These are phyloP conservation scores for Heliconius sara DNA, from an alignment of 2,888 invertebrate species.

Conservation along the genomic window DNA sequence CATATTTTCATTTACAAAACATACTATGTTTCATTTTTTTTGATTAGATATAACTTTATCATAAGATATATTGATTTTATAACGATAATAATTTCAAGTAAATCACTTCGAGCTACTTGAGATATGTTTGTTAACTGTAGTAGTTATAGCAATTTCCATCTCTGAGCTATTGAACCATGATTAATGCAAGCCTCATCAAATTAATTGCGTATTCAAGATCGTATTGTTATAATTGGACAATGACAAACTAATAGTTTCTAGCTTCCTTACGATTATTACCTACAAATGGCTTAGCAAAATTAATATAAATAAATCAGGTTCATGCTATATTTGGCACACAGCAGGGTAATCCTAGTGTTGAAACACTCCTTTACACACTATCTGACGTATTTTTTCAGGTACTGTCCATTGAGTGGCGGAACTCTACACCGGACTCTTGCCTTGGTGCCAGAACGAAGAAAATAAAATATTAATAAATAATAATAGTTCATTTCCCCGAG, in stretches of 20 bases:
- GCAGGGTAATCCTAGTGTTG: too few species aligned
- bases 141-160: constrained; percentile 40
- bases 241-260: constrained; percentile 58
- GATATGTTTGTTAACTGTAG: constrained; percentile 19
- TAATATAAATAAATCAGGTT: too few species aligned
- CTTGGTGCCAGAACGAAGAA: too few species aligned
- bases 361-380: too few species aligned
- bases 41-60: background rate
- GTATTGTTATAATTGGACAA: constrained; percentile 56
- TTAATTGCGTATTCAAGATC: constrained; percentile 59
- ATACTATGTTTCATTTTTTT: too few species aligned
- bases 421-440: too few species aligned
- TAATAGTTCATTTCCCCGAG: too few species aligned
- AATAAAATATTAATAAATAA: too few species aligned
- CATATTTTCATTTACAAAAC: too few species aligned
- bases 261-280: constrained; percentile 53
- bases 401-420: too few species aligned
- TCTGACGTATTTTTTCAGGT: too few species aligned
- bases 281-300: background rate
- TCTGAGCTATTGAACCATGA: constrained; percentile 46
- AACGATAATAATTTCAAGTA: background rate
- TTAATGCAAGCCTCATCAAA: constrained; percentile 48
- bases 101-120: constrained; percentile 18
- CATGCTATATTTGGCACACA: too few species aligned
- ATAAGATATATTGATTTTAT: background rate